These are phyloP conservation scores for Temnothorax unifasciatus DNA, from an alignment of 2,888 invertebrate species.

Conservation along the genomic window DNA sequence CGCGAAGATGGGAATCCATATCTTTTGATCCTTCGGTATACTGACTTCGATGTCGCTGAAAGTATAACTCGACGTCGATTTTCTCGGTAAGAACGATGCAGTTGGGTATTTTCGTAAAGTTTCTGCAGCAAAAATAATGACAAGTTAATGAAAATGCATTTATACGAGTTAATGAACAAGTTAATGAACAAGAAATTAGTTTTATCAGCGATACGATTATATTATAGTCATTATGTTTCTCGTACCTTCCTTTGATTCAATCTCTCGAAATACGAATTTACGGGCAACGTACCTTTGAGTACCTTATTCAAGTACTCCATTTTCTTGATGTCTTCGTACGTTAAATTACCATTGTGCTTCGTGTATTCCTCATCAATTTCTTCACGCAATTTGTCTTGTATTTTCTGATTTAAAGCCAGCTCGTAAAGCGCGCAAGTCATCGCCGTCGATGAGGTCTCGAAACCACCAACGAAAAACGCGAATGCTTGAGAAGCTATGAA, in stretches of 20 bases:
- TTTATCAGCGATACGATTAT: not conserved
- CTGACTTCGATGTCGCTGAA: conserved; percentile 72
- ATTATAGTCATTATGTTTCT: not conserved
- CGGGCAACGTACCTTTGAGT: conserved; percentile 77
- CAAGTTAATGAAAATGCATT: not conserved
- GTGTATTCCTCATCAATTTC: conserved; percentile 81
- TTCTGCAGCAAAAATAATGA: not conserved
- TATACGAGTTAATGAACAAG: not conserved
- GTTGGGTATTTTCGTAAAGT: conserved; percentile 16
- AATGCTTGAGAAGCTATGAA: conserved; percentile 83
- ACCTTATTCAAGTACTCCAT: conserved; percentile 86
- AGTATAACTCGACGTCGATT: conserved; percentile 71
- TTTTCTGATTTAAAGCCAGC: conserved; percentile 84
- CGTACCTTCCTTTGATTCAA: not conserved
- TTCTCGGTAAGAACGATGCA: conserved; percentile 63
- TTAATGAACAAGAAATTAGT: not conserved
- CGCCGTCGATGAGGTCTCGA: conserved; percentile 86
- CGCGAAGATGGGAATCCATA: conserved; percentile 75
- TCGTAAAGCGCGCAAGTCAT: conserved; percentile 85
- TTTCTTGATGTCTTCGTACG: conserved; percentile 84
- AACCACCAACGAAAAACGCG: conserved; percentile 86
- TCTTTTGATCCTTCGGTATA: conserved; percentile 67
- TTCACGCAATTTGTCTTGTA: conserved; percentile 83
- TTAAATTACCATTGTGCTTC: conserved; percentile 78
- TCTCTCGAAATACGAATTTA: not conserved